phyloP scores from a whole-genome alignment of 2,797 vertebrate genomes.

The Helostoma temminkii region DNA sequence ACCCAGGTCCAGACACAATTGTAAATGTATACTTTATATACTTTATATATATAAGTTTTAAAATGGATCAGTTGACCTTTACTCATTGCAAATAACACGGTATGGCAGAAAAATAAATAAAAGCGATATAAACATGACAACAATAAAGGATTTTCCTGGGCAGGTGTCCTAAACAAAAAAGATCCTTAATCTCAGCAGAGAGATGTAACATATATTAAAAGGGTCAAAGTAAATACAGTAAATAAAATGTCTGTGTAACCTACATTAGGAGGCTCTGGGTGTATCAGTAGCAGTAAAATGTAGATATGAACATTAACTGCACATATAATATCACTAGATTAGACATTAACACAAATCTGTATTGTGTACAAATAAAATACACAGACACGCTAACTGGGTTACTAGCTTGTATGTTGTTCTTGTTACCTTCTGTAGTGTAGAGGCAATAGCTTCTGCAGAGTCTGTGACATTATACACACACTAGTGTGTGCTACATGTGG shows the following conservation, averaged over 20 bases:
- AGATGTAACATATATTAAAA: too few species aligned
- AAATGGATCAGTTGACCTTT: not conserved
- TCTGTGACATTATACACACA: not conserved
- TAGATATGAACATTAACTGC: not conserved
- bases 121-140: not conserved
- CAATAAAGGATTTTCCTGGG: not conserved
- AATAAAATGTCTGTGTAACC: not conserved
- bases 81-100: constrained; percentile 4
- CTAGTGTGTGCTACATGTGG: constrained; percentile 6
- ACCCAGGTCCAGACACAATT: not conserved
- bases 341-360: not conserved
- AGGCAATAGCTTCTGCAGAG: not conserved
- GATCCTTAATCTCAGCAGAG: not conserved
- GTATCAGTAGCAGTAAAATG: not conserved
- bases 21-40: not conserved
- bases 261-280: not conserved
- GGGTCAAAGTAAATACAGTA: not conserved
- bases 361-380: not conserved
- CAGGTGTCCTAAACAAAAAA: not conserved
- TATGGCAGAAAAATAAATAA: constrained; percentile 3
- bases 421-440: not conserved
- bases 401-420: too few species aligned
- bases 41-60: not conserved
- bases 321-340: not conserved
- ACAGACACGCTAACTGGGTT: not conserved